Evolutionary conservation across 2,113 vertebrate genomes (phyloP).

Genomic region (Megaleporinus macrocephalus): DNA sequence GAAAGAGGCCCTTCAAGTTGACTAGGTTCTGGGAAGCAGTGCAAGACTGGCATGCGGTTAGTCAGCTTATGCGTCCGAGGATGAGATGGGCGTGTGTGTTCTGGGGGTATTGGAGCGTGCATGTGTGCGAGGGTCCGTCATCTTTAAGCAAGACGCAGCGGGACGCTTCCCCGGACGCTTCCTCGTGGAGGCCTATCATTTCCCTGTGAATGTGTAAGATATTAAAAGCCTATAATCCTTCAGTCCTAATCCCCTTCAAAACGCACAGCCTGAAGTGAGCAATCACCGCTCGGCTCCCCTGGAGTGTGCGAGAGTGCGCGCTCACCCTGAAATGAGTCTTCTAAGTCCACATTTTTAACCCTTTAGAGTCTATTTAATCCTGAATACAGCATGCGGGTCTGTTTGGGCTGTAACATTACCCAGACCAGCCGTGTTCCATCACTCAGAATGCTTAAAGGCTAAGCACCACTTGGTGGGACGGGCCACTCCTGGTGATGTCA

Average conservation of each 20-base stretch:
- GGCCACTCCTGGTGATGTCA: no score
- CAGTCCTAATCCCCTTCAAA: conserved; percentile 29
- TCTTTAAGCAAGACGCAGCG: background rate
- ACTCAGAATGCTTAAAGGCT: no score
- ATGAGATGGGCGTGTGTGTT: conserved; percentile 26
- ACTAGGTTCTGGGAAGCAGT: no score
- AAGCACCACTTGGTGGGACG: no score
- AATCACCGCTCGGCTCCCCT: background rate
- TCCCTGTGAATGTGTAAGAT: conserved; percentile 33
- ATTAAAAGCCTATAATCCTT: conserved; percentile 39
- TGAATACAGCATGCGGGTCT: no score
- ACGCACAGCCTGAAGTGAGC: conserved; percentile 33
- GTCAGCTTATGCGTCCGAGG: conserved; percentile 50
- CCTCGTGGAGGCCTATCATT: conserved; percentile 11
- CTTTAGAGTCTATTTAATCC: no score
- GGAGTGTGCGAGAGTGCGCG: background rate
- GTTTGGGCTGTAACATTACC: no score
- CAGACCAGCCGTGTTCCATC: no score
- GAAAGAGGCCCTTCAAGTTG: no score
- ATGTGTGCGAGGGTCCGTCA: conserved; percentile 31
- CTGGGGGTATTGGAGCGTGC: conserved; percentile 28
- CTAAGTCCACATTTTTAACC: background rate
- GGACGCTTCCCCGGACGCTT: conserved; percentile 19
- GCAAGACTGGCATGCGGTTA: background rate
- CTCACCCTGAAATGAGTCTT: background rate